phyloP scores from a whole-genome alignment of 2,797 vertebrate genomes.

The Anguilla anguilla region DNA sequence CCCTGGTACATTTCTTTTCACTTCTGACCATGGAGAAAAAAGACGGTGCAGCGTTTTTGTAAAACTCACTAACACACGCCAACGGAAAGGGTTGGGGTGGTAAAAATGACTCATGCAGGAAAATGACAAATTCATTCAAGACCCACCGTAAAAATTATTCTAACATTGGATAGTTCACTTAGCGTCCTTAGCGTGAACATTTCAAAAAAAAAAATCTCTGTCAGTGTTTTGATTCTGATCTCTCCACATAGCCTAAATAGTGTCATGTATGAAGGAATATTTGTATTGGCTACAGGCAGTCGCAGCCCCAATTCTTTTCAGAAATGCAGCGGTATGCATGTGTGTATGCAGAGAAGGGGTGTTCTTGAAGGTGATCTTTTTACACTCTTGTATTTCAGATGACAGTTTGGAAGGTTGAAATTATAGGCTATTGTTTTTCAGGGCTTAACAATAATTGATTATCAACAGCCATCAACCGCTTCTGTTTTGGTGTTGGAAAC shows the following conservation, averaged over 20 bases:
- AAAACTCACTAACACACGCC: constrained; percentile 13
- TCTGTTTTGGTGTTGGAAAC: neutral
- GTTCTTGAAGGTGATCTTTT: neutral
- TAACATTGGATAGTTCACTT: neutral
- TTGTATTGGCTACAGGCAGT: neutral
- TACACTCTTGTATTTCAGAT: neutral
- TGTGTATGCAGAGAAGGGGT: too few species aligned
- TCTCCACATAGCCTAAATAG: neutral
- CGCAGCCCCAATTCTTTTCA: neutral
- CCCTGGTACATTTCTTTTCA: neutral
- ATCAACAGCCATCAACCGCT: neutral
- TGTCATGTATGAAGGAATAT: neutral
- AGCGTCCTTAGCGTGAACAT: neutral
- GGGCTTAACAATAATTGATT: neutral
- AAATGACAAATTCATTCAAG: constrained; percentile 33
- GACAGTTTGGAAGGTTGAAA: neutral
- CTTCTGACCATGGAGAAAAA: neutral
- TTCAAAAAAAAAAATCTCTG: neutral
- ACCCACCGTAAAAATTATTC: neutral
- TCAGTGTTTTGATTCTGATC: neutral
- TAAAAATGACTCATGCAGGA: constrained; percentile 65
- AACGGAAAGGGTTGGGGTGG: constrained; percentile 49
- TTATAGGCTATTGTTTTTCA: neutral
- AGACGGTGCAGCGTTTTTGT: neutral
- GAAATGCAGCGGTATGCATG: neutral